Evolutionary conservation across 2,113 vertebrate species (phyloP), one percentile per base, ranked within the genome.

Genomic region (Danionella cerebrum): DNA sequence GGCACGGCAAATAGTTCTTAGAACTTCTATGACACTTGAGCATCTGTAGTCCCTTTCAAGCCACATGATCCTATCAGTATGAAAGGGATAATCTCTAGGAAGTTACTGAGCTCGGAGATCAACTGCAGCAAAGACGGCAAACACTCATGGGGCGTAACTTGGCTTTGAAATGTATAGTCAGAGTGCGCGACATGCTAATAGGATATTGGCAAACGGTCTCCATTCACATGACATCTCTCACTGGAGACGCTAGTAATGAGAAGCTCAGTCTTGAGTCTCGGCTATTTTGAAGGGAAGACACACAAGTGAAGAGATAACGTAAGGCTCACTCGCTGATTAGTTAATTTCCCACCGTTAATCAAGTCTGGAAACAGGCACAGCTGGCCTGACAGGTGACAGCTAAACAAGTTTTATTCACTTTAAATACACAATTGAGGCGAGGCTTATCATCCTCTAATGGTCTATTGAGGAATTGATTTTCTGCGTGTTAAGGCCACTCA

Each of bases 291-390:
- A 60, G 71, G 27, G 53, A 70, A 70, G 47, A 21, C 60, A 54
- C 33, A 6, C n/a, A n/a, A n/a, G 1, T 25, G 2, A 38, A 18
- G 54, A 64, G 62, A 45, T 48, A 69, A 41, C 38, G 73, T 45
- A 44, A 66, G 67, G 62, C 67, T 59, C 58, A 58, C 68, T 47
- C 39, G 58, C 60, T 67, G 67, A 75, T 75, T 66, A 67, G 48
- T 58, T 75, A 58, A 75, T 70, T 75, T 75, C 73, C 72, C 29
- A n/a, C n/a, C 19, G 52, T 67, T 67, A 70, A 75, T 75, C 63
- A 75, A 18, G 50, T 52, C 55, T 58, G 63, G 29, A 42, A 70
- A 67, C 65, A 66, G 63, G 59, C 44, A 58, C 31, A 52, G 63
- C 68, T 62, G 62, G 51, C 19, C 27, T 57, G 71, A 69, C 57